A percentile compares a stretch with the other conserved stretches of the same genome.
Evolutionary conservation across 35 echinoderm and acorn worm genomes (phyloP).

Genomic region (Stichopus chloronotus): DNA sequence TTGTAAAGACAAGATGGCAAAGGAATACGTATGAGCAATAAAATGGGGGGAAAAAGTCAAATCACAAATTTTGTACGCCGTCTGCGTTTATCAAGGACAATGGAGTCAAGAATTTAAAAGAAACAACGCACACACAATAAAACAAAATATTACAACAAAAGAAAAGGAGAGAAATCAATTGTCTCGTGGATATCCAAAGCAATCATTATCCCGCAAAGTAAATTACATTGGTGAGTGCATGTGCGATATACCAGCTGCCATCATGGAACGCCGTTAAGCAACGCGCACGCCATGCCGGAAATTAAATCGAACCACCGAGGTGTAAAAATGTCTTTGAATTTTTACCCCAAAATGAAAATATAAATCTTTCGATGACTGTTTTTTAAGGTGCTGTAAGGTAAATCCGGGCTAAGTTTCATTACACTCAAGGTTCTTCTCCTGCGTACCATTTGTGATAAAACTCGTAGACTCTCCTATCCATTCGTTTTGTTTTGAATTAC

Average conservation of each 20-base stretch:
- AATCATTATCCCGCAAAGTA: neutral
- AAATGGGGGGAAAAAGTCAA: no score
- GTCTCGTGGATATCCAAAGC: neutral
- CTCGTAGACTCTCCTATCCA: no score
- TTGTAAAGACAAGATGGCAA: no score
- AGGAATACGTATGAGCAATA: no score
- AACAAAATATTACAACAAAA: neutral
- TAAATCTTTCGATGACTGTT: neutral
- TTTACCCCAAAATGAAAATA: neutral
- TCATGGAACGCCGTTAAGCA: neutral
- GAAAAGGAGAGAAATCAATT: neutral
- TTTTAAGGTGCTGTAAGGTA: neutral
- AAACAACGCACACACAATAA: neutral
- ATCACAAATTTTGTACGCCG: no score
- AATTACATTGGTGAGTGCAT: neutral
- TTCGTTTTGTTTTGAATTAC: no score
- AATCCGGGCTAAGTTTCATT: neutral
- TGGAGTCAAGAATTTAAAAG: neutral
- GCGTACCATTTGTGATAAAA: no score
- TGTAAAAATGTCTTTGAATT: neutral
- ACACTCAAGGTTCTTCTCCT: neutral
- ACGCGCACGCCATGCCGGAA: neutral
- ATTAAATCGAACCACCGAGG: neutral
- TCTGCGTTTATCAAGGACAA: neutral
- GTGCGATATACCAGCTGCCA: constrained; percentile 5